A percentile compares a stretch with the other conserved stretches of the same genome.
phyloP scores from a whole-genome alignment of 1,140 invertebrate genomes.

The Alviniconcha marisindica region DNA sequence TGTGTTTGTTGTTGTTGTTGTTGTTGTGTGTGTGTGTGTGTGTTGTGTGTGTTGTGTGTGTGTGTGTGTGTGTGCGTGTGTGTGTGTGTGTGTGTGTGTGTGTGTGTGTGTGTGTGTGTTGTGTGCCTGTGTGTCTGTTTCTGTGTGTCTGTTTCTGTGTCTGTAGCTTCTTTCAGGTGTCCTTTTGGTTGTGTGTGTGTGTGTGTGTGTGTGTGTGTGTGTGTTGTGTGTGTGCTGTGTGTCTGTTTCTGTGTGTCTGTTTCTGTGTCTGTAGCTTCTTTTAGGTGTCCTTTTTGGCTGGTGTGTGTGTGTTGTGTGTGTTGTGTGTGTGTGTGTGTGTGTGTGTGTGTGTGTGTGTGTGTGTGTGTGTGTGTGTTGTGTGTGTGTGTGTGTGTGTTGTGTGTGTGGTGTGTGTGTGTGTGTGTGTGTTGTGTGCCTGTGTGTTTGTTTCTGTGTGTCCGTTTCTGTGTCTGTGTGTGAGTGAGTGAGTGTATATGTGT shows the following conservation, averaged over 20 bases:
- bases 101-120: background rate
- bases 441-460: too few species aligned
- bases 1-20: constrained; percentile 10
- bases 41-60: too few species aligned
- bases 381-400: background rate
- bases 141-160: background rate
- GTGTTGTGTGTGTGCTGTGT: background rate
- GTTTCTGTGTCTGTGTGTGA: too few species aligned
- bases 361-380: background rate
- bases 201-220: background rate
- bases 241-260: background rate
- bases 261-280: too few species aligned
- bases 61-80: background rate
- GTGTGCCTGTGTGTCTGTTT: background rate
- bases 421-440: too few species aligned
- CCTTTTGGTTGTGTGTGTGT: background rate
- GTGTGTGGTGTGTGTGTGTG: too few species aligned
- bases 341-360: background rate
- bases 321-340: constrained; percentile 1
- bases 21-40: background rate
- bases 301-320: background rate
- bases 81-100: background rate
- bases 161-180: background rate
- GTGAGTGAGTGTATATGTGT: too few species aligned
- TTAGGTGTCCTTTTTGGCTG: too few species aligned